These are phyloP conservation scores for Alca torda DNA, from an alignment of 2,797 vertebrate genomes.

Conservation along the genomic window DNA sequence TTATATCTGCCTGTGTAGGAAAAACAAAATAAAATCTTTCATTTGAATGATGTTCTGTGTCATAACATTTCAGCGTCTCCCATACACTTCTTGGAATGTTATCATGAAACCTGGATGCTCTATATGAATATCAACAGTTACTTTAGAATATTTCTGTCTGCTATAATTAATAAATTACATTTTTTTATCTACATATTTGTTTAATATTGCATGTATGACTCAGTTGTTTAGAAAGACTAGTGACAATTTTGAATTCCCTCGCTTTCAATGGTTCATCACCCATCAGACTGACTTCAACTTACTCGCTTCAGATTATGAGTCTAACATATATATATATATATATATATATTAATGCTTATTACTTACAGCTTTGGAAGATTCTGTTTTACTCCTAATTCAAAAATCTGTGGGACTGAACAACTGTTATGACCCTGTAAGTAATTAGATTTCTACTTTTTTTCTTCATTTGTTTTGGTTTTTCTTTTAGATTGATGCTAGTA, in stretches of 20 bases:
- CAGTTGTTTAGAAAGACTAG: not conserved
- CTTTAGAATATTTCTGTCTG: not conserved
- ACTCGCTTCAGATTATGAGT: not conserved
- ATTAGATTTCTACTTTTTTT: not conserved
- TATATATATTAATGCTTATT: not conserved
- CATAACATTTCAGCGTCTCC: not conserved
- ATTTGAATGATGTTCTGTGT: not conserved
- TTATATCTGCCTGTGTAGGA: not conserved
- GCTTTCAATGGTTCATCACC: not conserved
- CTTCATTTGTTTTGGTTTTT: fast-evolving
- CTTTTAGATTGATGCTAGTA: not conserved
- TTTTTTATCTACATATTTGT: not conserved
- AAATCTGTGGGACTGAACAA: not conserved
- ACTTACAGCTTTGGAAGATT: not conserved
- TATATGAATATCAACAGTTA: not conserved
- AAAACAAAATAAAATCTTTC: not conserved
- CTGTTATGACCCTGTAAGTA: not conserved
- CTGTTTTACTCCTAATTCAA: not conserved
- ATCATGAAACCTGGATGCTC: not conserved
- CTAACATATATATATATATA: not conserved
- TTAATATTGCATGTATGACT: not conserved
- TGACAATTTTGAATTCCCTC: not conserved
- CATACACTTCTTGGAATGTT: not conserved
- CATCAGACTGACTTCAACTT: not conserved
- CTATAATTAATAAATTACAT: not conserved